These are phyloP conservation scores for Hydrotaea diabolus DNA, from an alignment of 2,888 invertebrate genomes.

Conservation along the genomic window DNA sequence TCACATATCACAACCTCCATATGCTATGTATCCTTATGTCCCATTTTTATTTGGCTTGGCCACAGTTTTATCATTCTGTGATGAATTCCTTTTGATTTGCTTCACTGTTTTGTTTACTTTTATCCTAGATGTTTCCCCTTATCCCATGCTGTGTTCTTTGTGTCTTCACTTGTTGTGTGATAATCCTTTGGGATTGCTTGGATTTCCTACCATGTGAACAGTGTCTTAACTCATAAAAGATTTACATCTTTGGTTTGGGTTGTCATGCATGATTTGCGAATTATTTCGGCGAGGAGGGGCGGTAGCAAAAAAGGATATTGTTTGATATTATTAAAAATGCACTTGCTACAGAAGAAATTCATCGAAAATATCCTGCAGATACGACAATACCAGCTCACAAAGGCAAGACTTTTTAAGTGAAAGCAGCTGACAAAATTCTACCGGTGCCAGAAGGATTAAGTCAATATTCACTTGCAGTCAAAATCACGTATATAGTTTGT, in stretches of 20 bases:
- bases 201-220: not conserved
- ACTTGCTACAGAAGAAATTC: too few relatives aligned
- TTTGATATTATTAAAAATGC: too few relatives aligned
- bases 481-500: too few relatives aligned
- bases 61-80: conserved; percentile 20
- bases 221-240: conserved; percentile 19
- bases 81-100: conserved; percentile 21
- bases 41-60: not conserved
- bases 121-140: not conserved
- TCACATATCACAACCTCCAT: too few relatives aligned
- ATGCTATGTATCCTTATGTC: not conserved
- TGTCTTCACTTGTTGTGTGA: not conserved
- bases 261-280: conserved; percentile 33
- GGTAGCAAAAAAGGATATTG: too few relatives aligned
- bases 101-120: not conserved
- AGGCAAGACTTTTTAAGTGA: too few relatives aligned
- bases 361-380: too few relatives aligned
- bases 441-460: too few relatives aligned
- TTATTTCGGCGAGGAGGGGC: conserved; percentile 14
- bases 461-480: too few relatives aligned
- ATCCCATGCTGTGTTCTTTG: not conserved
- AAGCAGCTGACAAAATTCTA: too few relatives aligned
- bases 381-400: too few relatives aligned
- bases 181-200: conserved; percentile 26
- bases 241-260: conserved; percentile 28